Base-by-base conservation (phyloP, 2,888 invertebrate species). In the Diogma glabrata region DNA sequence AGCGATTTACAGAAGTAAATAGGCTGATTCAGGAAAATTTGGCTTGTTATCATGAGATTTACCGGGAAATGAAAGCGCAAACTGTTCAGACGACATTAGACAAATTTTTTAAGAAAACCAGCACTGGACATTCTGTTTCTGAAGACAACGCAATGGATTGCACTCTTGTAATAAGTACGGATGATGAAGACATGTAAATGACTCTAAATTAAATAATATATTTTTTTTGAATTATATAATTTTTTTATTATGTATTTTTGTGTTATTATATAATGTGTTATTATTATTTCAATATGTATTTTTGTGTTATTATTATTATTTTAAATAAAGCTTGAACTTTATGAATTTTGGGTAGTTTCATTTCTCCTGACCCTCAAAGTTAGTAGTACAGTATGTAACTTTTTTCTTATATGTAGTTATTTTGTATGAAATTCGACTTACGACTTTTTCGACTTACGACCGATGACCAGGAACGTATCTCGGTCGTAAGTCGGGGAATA, bases 81-180 rank as follows among this genome's bases (percentile, higher is more conserved):
- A 43, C 40, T 40, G 40, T 40, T 40, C 40, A 40, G 40, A 40
- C 40, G 19, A 40, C 43, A 43, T 43, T 43, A 43, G 43, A 43
- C 22, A 43, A 14, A 43, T 43, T 43, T 43, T 43, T 43, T 43
- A 43, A 43, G 43, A 43, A 43, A 43, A 19, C 43, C 43, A 20
- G 43, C 22, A 19, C 38, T 38, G 38, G 38, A 38, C 14, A 43
- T 43, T 43, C 43, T 43, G 43, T 20, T 43, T 43, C 43, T 43
- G 43, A 43, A 19, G 43, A 43, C 43, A 43, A 43, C 43, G 43
- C 43, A 43, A 43, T 43, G 43, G 22, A 43, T 43, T 43, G 43
- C 43, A 20, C 43, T 43, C 43, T 43, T 43, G 43, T 43, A 43
- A 43, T 43, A 43, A 20, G 43, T 20, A 43, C 43, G 43, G 43